Evolutionary conservation across 1,140 invertebrate species (phyloP), one percentile per base, ranked within the genome.

Genomic region (Bombus confusus): DNA sequence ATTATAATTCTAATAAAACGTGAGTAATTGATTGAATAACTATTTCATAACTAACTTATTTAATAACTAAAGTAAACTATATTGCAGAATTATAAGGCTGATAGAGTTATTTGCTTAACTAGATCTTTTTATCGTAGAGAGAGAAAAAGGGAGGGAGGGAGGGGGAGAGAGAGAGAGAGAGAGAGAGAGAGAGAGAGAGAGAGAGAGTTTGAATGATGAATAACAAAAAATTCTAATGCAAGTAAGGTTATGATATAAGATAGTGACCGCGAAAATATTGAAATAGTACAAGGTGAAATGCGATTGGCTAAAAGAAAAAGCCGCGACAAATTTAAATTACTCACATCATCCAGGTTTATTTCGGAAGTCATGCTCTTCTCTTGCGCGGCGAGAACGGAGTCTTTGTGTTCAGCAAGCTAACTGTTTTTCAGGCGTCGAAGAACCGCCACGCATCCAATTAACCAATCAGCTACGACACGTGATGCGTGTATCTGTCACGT

Each of bases 261-360:
- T 1, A 64, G 2, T n/a, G 31, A 64, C 34, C 39, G 52, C 12
- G 31, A 64, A 80, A 77, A 31, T 22, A n/a, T 39, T 25, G 12
- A 80, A 43, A 10, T 71, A 25, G n/a, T 0, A 34, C 47, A 72
- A 66, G 15, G 39, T 47, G 18, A 72, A 80, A 72, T 57, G 28
- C 47, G 12, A 80, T 73, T 71, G 57, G 34, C 6, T 6, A 52
- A 64, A 28, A n/a, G 31, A 13, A 47, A 34, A 64, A 43, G 18
- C 52, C 68, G 77, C 52, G 68, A 80, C 41, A 73, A 80, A 85
- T 80, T 85, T 80, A 62, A 85, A 80, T 72, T 80, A 80, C 83
- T 85, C n/a, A 85, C 83, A 57, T 85, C 68, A 10, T 85, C 52
- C 8, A 72, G 28, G 9, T 12, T 25, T 43, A 85, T 31, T 59